Percentiles rank a stretch among this genome's conserved stretches.
phyloP scores from a whole-genome alignment of 2,113 vertebrate species.

The Camelus dromedarius region DNA sequence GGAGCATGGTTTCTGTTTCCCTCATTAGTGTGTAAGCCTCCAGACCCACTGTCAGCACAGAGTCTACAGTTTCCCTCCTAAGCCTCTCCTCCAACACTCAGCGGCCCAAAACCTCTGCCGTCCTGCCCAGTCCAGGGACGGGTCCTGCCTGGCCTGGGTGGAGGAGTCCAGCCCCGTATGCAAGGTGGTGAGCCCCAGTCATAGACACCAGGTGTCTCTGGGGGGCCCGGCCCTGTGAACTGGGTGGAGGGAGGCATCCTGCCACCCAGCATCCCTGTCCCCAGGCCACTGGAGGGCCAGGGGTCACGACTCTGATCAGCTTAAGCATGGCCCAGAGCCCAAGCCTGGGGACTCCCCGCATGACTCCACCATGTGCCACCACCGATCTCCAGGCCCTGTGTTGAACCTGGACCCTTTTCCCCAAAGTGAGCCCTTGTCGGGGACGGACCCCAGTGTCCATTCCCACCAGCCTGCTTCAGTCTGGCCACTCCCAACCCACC shows the following conservation, averaged over 20 bases:
- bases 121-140: background rate
- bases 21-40: background rate
- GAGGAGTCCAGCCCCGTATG: too few relatives aligned
- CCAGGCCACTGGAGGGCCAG: background rate
- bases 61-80: background rate
- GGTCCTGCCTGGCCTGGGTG: rapidly evolving
- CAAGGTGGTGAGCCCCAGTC: background rate
- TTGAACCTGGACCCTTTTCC: too few relatives aligned
- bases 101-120: background rate
- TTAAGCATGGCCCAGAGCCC: background rate
- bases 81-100: too few relatives aligned
- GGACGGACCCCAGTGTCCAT: background rate
- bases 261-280: background rate
- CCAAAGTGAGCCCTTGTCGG: background rate
- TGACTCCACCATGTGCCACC: too few relatives aligned
- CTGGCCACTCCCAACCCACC: background rate
- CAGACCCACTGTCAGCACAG: background rate
- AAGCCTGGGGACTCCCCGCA: background rate
- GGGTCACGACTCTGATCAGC: background rate
- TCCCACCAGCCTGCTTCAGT: too few relatives aligned
- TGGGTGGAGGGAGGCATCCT: too few relatives aligned
- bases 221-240: background rate
- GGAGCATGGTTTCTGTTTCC: background rate
- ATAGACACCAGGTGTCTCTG: background rate
- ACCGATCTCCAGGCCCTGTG: background rate